These are phyloP conservation scores for Laspeyria flexula DNA, from an alignment of 2,888 invertebrate genomes.

Conservation along the genomic window DNA sequence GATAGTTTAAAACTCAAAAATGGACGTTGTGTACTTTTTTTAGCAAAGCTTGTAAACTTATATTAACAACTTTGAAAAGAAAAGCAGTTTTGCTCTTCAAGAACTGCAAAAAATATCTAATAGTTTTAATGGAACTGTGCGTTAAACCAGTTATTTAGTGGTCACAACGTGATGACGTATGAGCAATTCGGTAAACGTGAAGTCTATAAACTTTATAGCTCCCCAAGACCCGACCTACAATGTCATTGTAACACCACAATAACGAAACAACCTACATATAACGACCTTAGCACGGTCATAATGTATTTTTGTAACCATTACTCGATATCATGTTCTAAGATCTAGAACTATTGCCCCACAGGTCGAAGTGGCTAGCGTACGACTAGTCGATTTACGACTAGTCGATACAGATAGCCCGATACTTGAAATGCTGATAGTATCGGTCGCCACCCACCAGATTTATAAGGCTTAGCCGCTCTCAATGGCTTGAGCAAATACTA, in stretches of 20 bases:
- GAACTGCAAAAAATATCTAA: too few relatives aligned
- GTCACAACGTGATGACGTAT: too few relatives aligned
- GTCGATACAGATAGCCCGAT: conserved; percentile 41
- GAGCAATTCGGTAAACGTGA: too few relatives aligned
- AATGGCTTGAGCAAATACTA: conserved; percentile 20
- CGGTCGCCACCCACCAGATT: conserved; percentile 32
- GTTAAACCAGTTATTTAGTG: too few relatives aligned
- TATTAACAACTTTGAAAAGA: too few relatives aligned
- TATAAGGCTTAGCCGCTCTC: conserved; percentile 27
- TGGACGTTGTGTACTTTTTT: too few relatives aligned
- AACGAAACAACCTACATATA: not conserved
- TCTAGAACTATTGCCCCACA: conserved; percentile 31
- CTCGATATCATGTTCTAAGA: conserved; percentile 28
- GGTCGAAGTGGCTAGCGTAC: conserved; percentile 19
- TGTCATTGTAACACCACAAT: not conserved
- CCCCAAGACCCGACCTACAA: not conserved
- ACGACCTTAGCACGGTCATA: not conserved
- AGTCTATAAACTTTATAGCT: not conserved
- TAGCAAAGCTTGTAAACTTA: too few relatives aligned
- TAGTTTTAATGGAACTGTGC: too few relatives aligned
- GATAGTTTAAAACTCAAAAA: too few relatives aligned
- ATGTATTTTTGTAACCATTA: conserved; percentile 35
- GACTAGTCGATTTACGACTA: conserved; percentile 9
- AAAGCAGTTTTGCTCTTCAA: too few relatives aligned
- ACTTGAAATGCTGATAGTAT: conserved; percentile 28